These are phyloP conservation scores for Diachasmimorpha longicaudata DNA, from an alignment of 1,140 invertebrate genomes.

Conservation along the genomic window DNA sequence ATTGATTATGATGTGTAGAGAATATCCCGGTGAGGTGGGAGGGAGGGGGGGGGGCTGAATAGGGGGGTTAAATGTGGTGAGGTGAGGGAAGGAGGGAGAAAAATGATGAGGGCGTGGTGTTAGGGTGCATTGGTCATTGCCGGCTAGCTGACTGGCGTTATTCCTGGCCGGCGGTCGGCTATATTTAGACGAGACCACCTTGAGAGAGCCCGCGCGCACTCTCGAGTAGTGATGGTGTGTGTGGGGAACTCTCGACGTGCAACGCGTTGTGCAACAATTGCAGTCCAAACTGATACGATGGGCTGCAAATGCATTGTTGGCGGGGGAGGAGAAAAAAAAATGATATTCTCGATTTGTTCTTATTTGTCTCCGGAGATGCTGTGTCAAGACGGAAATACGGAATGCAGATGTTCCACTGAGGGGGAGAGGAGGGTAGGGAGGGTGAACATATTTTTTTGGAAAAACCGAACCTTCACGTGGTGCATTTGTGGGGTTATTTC, in stretches of 20 bases:
- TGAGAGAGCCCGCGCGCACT: constrained; percentile 42
- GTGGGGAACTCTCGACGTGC: not conserved
- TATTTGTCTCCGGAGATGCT: too few relatives aligned
- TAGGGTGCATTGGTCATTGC: constrained; percentile 46
- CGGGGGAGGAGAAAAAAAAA: not conserved
- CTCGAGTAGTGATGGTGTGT: constrained; percentile 22
- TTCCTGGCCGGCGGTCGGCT: constrained; percentile 50
- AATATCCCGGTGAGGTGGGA: not conserved
- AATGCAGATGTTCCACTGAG: too few relatives aligned
- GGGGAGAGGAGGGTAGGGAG: too few relatives aligned
- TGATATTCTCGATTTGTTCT: not conserved
- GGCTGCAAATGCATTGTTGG: not conserved
- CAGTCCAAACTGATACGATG: not conserved
- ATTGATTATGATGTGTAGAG: not conserved
- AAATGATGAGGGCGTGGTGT: constrained; percentile 31
- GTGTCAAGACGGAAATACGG: too few relatives aligned
- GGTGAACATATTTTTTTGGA: too few relatives aligned
- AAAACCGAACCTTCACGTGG: too few relatives aligned
- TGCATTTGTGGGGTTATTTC: too few relatives aligned
- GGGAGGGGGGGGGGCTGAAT: not conserved
- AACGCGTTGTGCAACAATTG: constrained; percentile 1
- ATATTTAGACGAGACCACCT: constrained; percentile 57
- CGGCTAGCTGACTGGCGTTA: constrained; percentile 46
- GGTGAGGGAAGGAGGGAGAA: constrained; percentile 5
- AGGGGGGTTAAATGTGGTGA: not conserved